A percentile compares a stretch with the other conserved stretches of the same genome.
These are phyloP conservation scores for Ictidomys tridecemlineatus DNA, from an alignment of 2,113 vertebrate genomes.

Conservation along the genomic window DNA sequence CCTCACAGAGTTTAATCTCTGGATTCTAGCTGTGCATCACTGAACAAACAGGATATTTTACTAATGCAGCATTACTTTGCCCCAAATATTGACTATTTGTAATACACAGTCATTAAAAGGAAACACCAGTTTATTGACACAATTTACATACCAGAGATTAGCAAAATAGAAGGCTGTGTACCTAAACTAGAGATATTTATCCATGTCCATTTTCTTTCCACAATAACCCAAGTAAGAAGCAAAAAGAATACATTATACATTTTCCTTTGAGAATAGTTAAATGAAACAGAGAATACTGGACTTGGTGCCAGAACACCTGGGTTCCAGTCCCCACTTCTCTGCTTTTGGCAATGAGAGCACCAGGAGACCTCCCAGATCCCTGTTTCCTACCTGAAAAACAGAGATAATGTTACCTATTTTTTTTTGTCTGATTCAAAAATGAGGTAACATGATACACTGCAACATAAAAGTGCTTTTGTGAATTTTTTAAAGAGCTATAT, in stretches of 20 bases:
- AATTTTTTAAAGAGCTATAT: constrained; percentile 19
- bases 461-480: background rate
- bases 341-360: background rate
- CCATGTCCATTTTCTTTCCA: constrained; percentile 28
- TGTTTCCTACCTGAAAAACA: constrained; percentile 46
- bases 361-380: constrained; percentile 22
- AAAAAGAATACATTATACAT: background rate
- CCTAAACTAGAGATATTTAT: constrained; percentile 23
- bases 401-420: constrained; percentile 74
- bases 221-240: constrained; percentile 11
- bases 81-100: constrained; percentile 58
- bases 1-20: constrained; percentile 25
- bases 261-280: constrained; percentile 50
- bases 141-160: constrained; percentile 39
- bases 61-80: constrained; percentile 38
- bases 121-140: constrained; percentile 42
- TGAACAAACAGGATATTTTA: constrained; percentile 47
- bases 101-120: constrained; percentile 44
- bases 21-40: constrained; percentile 21
- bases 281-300: background rate
- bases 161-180: constrained; percentile 29
- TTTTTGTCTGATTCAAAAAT: constrained; percentile 64
- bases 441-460: constrained; percentile 68
- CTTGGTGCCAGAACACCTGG: constrained; percentile 50
- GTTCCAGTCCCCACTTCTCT: background rate